phyloP scores from a whole-genome alignment of 2,113 vertebrate genomes.

The Bettongia penicillata region DNA sequence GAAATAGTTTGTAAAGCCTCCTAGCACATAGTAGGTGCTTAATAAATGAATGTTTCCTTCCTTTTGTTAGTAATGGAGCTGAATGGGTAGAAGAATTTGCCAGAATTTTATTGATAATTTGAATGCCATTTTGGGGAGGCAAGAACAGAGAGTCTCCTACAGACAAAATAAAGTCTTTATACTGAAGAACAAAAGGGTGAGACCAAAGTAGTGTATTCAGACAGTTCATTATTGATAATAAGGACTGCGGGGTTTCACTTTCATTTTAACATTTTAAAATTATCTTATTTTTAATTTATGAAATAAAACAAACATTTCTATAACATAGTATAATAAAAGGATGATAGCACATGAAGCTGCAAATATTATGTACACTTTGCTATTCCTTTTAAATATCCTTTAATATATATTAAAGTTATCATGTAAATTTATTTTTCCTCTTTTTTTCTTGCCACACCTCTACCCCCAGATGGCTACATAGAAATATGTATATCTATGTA shows the following conservation, averaged over 20 bases:
- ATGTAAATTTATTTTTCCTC: neutral
- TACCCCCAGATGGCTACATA: neutral
- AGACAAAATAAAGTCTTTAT: neutral
- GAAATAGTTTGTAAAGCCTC: neutral
- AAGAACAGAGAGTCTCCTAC: neutral
- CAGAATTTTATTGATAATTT: neutral
- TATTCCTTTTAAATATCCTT: neutral
- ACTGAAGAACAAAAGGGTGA: neutral
- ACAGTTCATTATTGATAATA: neutral
- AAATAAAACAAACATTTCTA: neutral
- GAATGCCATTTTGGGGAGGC: neutral
- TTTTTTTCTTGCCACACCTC: too few relatives aligned
- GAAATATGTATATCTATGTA: neutral
- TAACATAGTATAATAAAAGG: neutral
- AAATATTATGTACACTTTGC: neutral
- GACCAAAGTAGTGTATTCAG: neutral
- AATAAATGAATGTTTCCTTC: neutral
- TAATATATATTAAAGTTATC: neutral
- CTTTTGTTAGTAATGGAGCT: neutral
- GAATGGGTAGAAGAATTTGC: neutral
- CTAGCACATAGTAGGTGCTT: neutral
- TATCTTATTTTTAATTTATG: neutral
- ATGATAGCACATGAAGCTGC: neutral
- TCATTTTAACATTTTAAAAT: neutral
- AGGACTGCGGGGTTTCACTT: neutral